Base-by-base conservation (phyloP, 2,888 invertebrate species). In the Cheilosia vulpina region DNA sequence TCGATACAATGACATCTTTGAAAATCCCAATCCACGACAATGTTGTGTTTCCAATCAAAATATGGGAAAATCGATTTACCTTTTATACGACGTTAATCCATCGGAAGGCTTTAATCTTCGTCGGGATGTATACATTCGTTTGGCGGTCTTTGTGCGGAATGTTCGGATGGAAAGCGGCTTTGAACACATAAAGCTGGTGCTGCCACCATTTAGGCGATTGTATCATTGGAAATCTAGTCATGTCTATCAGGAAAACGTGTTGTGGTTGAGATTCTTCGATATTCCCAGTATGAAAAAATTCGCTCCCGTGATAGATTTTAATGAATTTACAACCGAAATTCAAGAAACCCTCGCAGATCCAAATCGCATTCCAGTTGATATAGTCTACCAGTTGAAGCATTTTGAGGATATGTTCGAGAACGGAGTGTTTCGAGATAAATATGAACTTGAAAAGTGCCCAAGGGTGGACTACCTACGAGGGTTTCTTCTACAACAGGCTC, bases 71-170 rank as follows among this genome's bases (percentile, higher is more conserved):
- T 82, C 89, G 9, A 87, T 91, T 53, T 97, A 96, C 89, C 92
- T 99, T 71, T 93, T 99, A 62, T 99, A 98, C 92, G 98, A 98
- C 90, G 96, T 99, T 0, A 99, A 99, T 93, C 96, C 96, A 2
- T 96, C 97, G 0, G 99, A 99, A 93, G 99, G 99, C 0, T 99
- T 99, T 90, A 99, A 99, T 93, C 93, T 99, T 84, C 94, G 98
- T 17, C 94, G 99, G 43, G 99, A 99, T 93, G 99, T 99, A 2
- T 99, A 98, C 90, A 96, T 99, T 94, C 94, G 99, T 88, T 94
- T 98, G 89, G 98, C 98, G 1, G 95, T 96, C 58, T 95, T 98
- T 90, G 93, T 97, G 0, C 94, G 95, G 38, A 94, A 95, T 79
- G 93, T 98, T 69, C 93, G 94, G 77, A 93, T 93, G 75, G 90